Percentiles rank a stretch among this genome's conserved stretches.
phyloP scores from a whole-genome alignment of 1,140 invertebrate genomes.

The Magallana angulata region DNA sequence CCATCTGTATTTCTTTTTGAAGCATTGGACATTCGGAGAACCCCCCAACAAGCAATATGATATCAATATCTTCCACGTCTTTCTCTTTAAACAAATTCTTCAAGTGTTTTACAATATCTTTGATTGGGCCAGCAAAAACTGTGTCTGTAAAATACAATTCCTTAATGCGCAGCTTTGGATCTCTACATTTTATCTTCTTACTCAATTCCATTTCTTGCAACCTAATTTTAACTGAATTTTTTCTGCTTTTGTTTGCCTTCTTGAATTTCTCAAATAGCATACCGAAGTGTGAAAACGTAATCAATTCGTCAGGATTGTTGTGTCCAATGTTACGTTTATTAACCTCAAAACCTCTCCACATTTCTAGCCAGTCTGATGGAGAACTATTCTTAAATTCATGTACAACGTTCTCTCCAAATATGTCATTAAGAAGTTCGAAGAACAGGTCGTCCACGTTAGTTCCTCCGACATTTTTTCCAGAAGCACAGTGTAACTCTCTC shows the following conservation, averaged over 20 bases:
- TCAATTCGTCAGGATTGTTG: not conserved
- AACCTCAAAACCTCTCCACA: conserved; percentile 17
- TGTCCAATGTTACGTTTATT: not conserved
- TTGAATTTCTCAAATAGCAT: not conserved
- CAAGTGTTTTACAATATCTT: not conserved
- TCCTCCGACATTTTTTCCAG: not conserved
- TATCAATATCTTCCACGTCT: not conserved
- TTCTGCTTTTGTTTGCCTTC: not conserved
- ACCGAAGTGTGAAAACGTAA: not conserved
- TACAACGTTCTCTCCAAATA: not conserved
- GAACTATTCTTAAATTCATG: not conserved
- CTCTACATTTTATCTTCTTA: not conserved
- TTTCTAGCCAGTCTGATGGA: not conserved
- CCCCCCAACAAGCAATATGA: conserved; percentile 20
- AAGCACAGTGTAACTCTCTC: conserved; percentile 13
- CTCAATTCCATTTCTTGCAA: not conserved
- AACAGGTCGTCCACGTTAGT: not conserved
- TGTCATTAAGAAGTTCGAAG: not conserved
- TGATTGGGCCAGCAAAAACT: not conserved
- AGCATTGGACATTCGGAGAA: conserved; percentile 33
- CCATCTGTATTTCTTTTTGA: not conserved
- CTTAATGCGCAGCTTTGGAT: not conserved
- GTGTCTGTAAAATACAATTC: not conserved
- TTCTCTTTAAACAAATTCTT: not conserved
- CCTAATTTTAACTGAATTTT: not conserved